A percentile compares a stretch with the other conserved stretches of the same genome.
These are phyloP conservation scores for Sebastes umbrosus DNA, from an alignment of 2,797 vertebrate genomes.

Conservation along the genomic window DNA sequence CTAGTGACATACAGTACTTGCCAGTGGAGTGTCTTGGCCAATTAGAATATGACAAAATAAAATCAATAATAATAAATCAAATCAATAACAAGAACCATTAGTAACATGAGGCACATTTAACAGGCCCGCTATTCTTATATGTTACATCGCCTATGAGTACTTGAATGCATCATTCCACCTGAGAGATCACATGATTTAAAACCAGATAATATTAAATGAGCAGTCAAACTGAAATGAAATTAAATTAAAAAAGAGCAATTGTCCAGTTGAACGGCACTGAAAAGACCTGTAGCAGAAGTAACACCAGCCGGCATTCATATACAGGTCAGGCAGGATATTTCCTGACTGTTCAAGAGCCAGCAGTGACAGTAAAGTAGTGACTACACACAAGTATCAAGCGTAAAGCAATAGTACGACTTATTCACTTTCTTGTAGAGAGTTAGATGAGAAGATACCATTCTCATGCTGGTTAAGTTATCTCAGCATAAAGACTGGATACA, in stretches of 20 bases:
- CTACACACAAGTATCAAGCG: neutral
- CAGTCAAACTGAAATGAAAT: neutral
- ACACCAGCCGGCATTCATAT: neutral
- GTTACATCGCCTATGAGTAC: neutral
- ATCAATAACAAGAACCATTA: slow-evolving; percentile 3
- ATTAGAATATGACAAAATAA: slow-evolving; percentile 10
- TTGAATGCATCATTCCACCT: slow-evolving; percentile 12
- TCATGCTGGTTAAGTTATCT: too few species aligned
- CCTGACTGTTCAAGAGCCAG: neutral
- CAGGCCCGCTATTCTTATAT: neutral
- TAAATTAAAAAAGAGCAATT: neutral
- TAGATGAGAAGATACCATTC: neutral
- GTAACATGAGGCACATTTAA: neutral
- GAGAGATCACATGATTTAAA: neutral
- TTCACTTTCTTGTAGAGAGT: neutral
- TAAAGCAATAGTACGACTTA: neutral
- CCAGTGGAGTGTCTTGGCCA: neutral
- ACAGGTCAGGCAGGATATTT: neutral
- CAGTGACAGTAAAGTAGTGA: neutral
- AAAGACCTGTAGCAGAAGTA: neutral
- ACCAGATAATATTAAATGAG: neutral
- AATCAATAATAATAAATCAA: slow-evolving; percentile 27
- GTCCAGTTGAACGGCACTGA: neutral
- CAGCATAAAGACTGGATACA: too few species aligned
- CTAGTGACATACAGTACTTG: slow-evolving; percentile 13